Evolutionary conservation across 2,888 invertebrate genomes (phyloP), one percentile per base, ranked within the genome.

Genomic region (Monoplex corrugatus): DNA sequence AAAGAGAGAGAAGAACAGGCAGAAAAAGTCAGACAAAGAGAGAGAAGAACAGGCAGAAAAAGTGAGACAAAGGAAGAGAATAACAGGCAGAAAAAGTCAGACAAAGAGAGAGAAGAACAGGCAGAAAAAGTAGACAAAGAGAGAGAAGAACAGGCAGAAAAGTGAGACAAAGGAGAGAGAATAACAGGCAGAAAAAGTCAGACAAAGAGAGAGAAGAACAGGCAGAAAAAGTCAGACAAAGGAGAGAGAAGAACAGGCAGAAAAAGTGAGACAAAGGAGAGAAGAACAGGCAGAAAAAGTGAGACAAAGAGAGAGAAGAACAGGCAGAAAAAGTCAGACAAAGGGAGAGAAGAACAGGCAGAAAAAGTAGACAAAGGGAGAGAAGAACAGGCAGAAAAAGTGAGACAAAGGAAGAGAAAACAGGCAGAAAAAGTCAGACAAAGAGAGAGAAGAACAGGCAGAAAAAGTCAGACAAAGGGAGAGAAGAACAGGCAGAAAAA

Each of bases 51-150:
- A n/a, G n/a, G n/a, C n/a, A n/a, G n/a, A n/a, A n/a, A 87, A 45
- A 87, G 78, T 78, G 40, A 87, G 87, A 87, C 35, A 87, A 45
- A 87, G 78, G 78, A 63, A 85, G 43, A 85, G 85, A 85, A 32
- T 57, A 6, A 85, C 32, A 85, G 85, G 57, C 8, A 85, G 68
- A 68, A 68, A 5, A 19, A 68, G 68, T 28, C 68, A 68, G 28
- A 23, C 19, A 28, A 5, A 80, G 35, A 80, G 80, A 80, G 10
- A 75, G 16, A 75, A 35, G 75, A 35, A 75, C 6, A 75, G 16
- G 35, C 32, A 28, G 10, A 19, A 35, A 75, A 35, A 75, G n/a
- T 16, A 35, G 35, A 35, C 8, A 35, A 10, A n/a, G n/a, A 75
- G n/a, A 75, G n/a, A 10, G 16, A 28, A 75, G n/a, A 32, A 32